These are phyloP conservation scores for Eucriotettix oculatus DNA, from an alignment of 2,888 invertebrate genomes.

Conservation along the genomic window DNA sequence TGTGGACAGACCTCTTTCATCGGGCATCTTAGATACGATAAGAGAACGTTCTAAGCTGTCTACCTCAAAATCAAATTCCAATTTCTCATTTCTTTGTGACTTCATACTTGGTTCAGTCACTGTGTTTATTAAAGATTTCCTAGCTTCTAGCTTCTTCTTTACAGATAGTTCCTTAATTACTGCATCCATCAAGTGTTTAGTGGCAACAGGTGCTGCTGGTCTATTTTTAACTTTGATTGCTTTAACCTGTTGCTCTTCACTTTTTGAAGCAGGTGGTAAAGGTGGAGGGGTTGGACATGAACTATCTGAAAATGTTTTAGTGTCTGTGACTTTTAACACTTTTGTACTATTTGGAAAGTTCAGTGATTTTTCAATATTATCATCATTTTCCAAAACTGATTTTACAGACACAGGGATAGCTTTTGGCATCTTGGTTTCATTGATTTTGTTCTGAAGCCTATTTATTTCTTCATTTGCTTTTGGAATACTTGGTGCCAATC, in stretches of 20 bases:
- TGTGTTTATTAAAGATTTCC: background rate
- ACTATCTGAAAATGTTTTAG: background rate
- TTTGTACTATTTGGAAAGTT: background rate
- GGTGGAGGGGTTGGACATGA: slow-evolving; percentile 3
- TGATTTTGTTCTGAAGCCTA: background rate
- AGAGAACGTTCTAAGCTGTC: slow-evolving; percentile 50
- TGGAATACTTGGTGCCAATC: background rate
- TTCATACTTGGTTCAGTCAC: background rate
- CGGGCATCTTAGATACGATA: slow-evolving; percentile 10
- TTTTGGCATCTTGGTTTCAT: background rate
- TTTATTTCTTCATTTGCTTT: background rate
- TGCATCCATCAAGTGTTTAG: slow-evolving; percentile 28
- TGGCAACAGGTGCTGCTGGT: background rate
- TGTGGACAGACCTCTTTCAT: slow-evolving; percentile 35
- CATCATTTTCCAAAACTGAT: slow-evolving; percentile 16
- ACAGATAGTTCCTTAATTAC: slow-evolving; percentile 27
- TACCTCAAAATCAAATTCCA: slow-evolving; percentile 42
- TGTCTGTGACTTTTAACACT: background rate
- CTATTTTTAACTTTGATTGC: background rate
- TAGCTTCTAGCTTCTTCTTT: slow-evolving; percentile 5
- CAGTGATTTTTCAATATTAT: background rate
- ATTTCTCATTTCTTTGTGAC: background rate
- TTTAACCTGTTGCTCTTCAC: background rate
- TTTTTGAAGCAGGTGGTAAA: slow-evolving; percentile 2
- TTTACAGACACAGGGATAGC: slow-evolving; percentile 22